phyloP scores from a whole-genome alignment of 2,888 invertebrate species.

The Scelioninae gen. 1 region DNA sequence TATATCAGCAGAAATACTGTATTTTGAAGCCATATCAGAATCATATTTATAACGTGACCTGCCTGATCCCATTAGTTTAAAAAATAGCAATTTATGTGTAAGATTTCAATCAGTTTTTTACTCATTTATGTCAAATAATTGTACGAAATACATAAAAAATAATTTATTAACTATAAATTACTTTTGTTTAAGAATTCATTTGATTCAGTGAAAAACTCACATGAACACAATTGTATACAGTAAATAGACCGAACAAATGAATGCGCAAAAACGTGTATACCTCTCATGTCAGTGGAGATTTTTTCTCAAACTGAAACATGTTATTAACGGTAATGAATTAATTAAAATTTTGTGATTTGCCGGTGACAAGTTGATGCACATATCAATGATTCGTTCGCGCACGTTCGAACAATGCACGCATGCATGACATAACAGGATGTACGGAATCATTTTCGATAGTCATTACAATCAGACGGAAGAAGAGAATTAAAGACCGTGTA shows the following conservation, averaged over 20 bases:
- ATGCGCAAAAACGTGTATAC: no score
- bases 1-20: no score
- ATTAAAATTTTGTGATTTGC: constrained; percentile 32
- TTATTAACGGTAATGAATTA: constrained; percentile 8
- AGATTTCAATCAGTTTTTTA: no score
- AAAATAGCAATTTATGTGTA: no score
- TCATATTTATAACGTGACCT: no score
- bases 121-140: no score
- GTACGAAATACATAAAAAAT: no score
- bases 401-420: constrained; percentile 27
- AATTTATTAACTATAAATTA: no score
- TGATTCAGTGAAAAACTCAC: no score
- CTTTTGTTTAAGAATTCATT: no score
- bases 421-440: constrained; percentile 48
- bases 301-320: background rate
- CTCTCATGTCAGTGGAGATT: background rate
- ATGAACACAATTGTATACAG: background rate
- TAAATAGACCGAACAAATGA: constrained; percentile 6
- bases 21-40: no score
- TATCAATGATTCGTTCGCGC: constrained; percentile 21
- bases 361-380: constrained; percentile 31
- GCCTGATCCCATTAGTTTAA: no score
- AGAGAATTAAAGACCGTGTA: constrained; percentile 22
- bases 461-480: constrained; percentile 40
- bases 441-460: constrained; percentile 46